Conservation (phyloP, 2,888 invertebrate species). For the Tipula vernalis region DNA sequence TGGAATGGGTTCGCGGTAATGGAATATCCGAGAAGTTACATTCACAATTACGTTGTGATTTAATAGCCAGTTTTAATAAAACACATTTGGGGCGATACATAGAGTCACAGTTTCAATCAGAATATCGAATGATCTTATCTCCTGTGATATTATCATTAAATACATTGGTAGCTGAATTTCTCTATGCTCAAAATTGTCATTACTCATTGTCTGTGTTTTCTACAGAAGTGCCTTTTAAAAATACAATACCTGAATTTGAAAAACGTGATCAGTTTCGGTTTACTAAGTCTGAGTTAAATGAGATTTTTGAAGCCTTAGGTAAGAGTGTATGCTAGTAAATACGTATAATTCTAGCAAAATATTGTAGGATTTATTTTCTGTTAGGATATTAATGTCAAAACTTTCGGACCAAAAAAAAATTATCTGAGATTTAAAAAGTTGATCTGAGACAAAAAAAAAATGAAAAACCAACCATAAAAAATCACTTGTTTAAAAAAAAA, state of each 20-base stretch:
- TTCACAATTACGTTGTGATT: conserved; percentile 28
- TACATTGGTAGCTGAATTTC: conserved; percentile 33
- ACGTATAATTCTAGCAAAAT: no score
- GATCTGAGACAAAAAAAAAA: no score
- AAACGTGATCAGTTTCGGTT: conserved; percentile 27
- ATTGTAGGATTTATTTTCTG: no score
- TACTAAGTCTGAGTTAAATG: conserved; percentile 23
- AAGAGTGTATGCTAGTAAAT: background rate
- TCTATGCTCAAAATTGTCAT: conserved; percentile 32
- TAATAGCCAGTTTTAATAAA: conserved; percentile 29
- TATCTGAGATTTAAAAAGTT: no score
- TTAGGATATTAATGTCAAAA: no score
- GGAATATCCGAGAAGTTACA: conserved; percentile 28
- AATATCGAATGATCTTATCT: conserved; percentile 23
- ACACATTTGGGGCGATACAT: conserved; percentile 28
- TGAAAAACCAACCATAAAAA: no score
- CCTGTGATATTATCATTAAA: conserved; percentile 28
- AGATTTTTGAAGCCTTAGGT: conserved; percentile 25
- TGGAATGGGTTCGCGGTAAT: conserved; percentile 30
- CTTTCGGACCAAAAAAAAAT: no score
- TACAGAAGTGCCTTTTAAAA: conserved; percentile 30
- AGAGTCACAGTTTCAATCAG: conserved; percentile 20
- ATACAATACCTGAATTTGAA: conserved; percentile 30
- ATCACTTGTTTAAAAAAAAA: no score
- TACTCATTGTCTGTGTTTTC: conserved; percentile 32